These are phyloP conservation scores for Turnix velox DNA, from an alignment of 2,113 vertebrate species.

Conservation along the genomic window DNA sequence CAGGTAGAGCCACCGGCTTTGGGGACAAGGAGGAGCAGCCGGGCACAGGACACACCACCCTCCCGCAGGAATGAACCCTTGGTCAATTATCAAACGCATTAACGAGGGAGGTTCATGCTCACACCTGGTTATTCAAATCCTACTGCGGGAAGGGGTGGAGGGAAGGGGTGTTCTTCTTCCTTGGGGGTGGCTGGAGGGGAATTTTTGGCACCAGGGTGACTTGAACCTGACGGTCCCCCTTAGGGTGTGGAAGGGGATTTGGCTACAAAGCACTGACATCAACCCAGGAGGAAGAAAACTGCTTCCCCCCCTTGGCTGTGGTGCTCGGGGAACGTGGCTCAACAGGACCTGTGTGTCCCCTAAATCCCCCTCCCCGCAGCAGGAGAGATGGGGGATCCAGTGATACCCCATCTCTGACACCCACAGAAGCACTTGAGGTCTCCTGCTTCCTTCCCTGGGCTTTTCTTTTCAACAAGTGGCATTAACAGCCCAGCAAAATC, in stretches of 20 bases:
- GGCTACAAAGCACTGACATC: neutral
- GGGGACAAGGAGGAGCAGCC: fast-evolving
- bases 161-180: neutral
- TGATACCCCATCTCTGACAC: neutral
- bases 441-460: fast-evolving
- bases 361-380: fast-evolving
- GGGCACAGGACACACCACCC: neutral
- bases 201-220: neutral
- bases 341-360: neutral
- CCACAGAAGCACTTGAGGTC: too few species aligned
- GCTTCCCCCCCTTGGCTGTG: fast-evolving
- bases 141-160: neutral
- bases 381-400: fast-evolving
- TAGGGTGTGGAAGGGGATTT: neutral
- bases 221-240: neutral
- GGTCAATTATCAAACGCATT: slow-evolving; percentile 59
- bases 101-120: slow-evolving; percentile 7
- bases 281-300: neutral
- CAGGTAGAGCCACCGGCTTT: neutral
- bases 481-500: neutral
- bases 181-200: neutral
- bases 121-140: slow-evolving; percentile 30
- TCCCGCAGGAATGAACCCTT: neutral
- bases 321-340: neutral
- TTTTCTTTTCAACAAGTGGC: neutral